phyloP scores from a whole-genome alignment of 2,113 vertebrate genomes.

The Acrocephalus kingi region DNA sequence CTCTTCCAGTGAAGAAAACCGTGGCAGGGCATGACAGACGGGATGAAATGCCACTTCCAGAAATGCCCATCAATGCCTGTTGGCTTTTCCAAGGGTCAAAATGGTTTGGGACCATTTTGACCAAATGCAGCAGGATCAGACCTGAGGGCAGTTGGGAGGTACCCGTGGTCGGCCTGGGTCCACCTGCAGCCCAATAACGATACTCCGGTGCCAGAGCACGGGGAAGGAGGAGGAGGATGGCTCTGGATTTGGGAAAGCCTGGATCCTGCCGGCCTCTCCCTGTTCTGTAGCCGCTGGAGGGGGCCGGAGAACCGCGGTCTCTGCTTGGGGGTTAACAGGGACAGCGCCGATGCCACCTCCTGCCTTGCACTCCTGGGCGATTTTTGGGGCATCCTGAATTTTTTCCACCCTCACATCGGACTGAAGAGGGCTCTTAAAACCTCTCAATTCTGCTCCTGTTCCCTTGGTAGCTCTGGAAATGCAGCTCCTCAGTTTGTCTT shows the following conservation, averaged over 20 bases:
- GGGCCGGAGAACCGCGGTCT: conserved; percentile 35
- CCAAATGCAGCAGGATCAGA: not conserved
- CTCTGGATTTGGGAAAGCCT: not conserved
- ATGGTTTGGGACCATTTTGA: not conserved
- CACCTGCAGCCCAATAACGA: not conserved
- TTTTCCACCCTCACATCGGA: not conserved
- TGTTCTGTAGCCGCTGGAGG: conserved; percentile 40
- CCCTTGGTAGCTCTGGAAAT: not conserved
- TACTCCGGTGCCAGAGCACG: not conserved
- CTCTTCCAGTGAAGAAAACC: not conserved
- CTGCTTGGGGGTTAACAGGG: not conserved
- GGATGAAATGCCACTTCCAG: not conserved
- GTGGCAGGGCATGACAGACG: rapidly evolving
- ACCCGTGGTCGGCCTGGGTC: not conserved
- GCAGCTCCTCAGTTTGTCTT: not conserved
- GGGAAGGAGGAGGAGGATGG: not conserved
- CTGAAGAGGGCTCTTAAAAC: not conserved
- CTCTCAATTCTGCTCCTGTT: not conserved
- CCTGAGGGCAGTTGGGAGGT: not conserved
- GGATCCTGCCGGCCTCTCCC: not conserved
- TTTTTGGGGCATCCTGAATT: not conserved
- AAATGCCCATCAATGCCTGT: no score
- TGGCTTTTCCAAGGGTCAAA: not conserved
- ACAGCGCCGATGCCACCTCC: not conserved
- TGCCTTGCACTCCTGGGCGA: not conserved